phyloP scores from a whole-genome alignment of 1,140 invertebrate species.

The Drusus annulatus region DNA sequence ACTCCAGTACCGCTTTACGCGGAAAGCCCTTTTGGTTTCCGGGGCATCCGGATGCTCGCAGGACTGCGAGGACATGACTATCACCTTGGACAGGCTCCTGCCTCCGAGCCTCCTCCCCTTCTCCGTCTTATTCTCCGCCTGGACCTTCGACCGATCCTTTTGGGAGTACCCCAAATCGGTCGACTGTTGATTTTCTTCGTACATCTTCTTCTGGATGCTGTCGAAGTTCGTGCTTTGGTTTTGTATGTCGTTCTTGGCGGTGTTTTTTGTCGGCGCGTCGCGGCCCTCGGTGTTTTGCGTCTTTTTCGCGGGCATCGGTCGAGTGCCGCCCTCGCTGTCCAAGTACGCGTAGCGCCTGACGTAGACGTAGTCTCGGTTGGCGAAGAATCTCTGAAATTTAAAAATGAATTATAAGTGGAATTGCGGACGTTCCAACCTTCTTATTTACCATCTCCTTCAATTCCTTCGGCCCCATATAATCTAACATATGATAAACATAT shows the following conservation, averaged over 20 bases:
- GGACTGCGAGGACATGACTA: conserved; percentile 76
- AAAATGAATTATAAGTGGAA: background rate
- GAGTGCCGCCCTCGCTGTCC: conserved; percentile 3
- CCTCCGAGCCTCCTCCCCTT: background rate
- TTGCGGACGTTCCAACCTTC: background rate
- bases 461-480: no score
- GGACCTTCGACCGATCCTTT: background rate
- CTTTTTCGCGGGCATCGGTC: background rate
- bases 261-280: background rate
- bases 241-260: background rate
- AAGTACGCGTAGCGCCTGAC: conserved; percentile 75
- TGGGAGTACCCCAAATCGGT: background rate
- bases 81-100: conserved; percentile 47
- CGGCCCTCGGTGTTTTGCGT: background rate
- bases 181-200: background rate
- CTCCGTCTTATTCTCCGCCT: background rate
- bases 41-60: conserved; percentile 76
- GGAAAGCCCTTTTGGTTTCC: conserved; percentile 71
- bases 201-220: background rate
- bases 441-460: no score
- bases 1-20: conserved; percentile 89
- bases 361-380: conserved; percentile 91
- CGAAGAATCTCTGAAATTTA: conserved; percentile 78
- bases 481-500: no score
- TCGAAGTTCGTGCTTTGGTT: background rate